Evolutionary conservation across 1,140 invertebrate genomes (phyloP), one percentile per base, ranked within the genome.

Genomic region (Leptinotarsa lineolata): DNA sequence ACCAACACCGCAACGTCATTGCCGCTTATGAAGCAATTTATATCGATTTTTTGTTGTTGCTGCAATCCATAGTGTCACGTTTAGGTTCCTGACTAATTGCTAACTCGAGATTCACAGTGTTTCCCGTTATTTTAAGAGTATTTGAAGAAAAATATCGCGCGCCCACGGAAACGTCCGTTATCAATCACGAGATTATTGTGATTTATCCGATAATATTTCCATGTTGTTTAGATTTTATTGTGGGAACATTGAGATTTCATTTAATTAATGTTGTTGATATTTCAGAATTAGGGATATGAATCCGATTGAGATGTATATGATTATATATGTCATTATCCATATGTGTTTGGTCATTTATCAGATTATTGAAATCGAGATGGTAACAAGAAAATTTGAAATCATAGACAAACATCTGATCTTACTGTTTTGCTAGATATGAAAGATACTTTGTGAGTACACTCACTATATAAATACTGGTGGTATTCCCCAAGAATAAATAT

Each of bases 11-110:
- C 74, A 74, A 76, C 77, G 74, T 76, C 64, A 75, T 73, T 77
- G 66, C 68, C 72, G 75, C 68, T 72, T 76, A 78, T 76, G 72
- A 80, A 76, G 78, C 75, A 80, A 80, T 80, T 80, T 80, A 78
- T 80, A 78, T 73, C 59, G 65, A 65, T 73, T 78, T 78, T 78
- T 70, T 45, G 13, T 65, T 58, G 44, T 63, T 59, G 61, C 67
- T 67, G 63, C 75, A 44, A 68, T 76, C 73, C 72, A 61, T 54
- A 70, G 66, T 73, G 75, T 76, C 75, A 76, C 72, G 75, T 61
- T 74, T 63, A 65, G 68, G 68, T 75, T 75, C 73, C 74, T 75
- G 71, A 75, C 63, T 76, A 73, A 76, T 73, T 76, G 68, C 74
- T 13, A 68, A 59, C 63, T 6, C 20, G 30, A 59, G 48, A 74